Evolutionary conservation across 2,888 invertebrate species (phyloP), one percentile per base, ranked within the genome.

Genomic region (Oscheius myriophilus): DNA sequence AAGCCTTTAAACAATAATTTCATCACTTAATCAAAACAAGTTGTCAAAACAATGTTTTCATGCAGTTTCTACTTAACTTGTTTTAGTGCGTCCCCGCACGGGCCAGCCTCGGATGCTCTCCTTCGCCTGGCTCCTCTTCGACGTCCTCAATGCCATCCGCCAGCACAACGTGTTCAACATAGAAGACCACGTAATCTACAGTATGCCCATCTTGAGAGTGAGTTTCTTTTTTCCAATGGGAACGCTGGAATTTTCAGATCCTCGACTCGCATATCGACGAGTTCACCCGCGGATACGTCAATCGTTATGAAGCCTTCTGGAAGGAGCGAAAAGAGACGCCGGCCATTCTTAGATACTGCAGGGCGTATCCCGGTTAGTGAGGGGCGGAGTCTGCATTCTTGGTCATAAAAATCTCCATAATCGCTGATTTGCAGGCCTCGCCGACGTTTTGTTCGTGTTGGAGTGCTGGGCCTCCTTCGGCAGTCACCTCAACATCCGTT

Each of bases 121-220:
- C 11, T 84, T 82, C 43, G 76, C 80, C 0, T 84, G 84, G 84
- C 58, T 84, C 9, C 78, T 72, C 6, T 81, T 69, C 54, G 84
- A 84, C 43, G 75, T 84, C 11, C 62, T 84, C 2, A 70, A 70
- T 21, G 67, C 70, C 3, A 71, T 83, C 25, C 73, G 72, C 6
- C 66, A 66, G 23, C 23, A 42, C 33, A 23, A 21, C 21, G 63
- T 39, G 2, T 61, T 26, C 26, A 9, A 61, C 12, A 14, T 46
- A 4, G 26, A 26, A 25, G 33, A 61, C 33, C 46, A 45, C 49
- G 33, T 18, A 1, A 39, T 26, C 25, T 61, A 45, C 21, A 49
- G 49, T 1, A 45, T 18, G 9, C 61, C 61, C 14, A 61, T 61
- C 33, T n/a, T 61, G 18, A 14, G 46, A 26, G 59, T 45, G 16